Conservation (phyloP, 2,113 vertebrate species). For the Corythoichthys haematopterus region DNA sequence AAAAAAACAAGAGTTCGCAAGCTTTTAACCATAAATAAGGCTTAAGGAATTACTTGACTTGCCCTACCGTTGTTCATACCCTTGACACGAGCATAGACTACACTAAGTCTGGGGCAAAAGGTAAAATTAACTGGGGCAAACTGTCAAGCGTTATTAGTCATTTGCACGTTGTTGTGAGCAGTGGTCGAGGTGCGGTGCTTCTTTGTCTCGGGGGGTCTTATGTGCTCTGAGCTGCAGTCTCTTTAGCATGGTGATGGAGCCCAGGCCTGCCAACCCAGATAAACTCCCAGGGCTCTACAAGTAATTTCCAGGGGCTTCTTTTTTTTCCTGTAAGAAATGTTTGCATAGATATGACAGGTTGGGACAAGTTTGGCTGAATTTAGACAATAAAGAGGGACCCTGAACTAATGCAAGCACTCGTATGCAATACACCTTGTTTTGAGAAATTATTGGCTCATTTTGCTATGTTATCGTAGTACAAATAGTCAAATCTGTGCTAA, state of each 20-base stretch:
- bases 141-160: constrained; percentile 40
- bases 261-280: constrained; percentile 67
- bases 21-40: neutral
- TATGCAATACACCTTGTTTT: neutral
- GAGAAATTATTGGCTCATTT: neutral
- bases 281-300: constrained; percentile 62
- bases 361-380: constrained; percentile 7
- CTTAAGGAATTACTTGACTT: neutral
- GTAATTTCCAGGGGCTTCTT: constrained; percentile 36
- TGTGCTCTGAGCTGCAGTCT: constrained; percentile 54
- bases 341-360: constrained; percentile 47
- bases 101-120: constrained; percentile 22
- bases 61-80: too few species aligned
- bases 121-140: constrained; percentile 44
- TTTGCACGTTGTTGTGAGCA: constrained; percentile 39
- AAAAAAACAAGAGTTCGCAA: neutral
- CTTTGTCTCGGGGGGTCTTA: constrained; percentile 60
- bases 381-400: neutral
- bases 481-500: neutral
- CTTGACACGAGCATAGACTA: neutral
- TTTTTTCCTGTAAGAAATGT: constrained; percentile 59
- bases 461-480: neutral
- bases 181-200: constrained; percentile 33
- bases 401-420: neutral
- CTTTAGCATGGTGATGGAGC: constrained; percentile 62